Evolutionary conservation across 2,888 invertebrate species (phyloP).

Genomic region (Drosophila affinis): DNA sequence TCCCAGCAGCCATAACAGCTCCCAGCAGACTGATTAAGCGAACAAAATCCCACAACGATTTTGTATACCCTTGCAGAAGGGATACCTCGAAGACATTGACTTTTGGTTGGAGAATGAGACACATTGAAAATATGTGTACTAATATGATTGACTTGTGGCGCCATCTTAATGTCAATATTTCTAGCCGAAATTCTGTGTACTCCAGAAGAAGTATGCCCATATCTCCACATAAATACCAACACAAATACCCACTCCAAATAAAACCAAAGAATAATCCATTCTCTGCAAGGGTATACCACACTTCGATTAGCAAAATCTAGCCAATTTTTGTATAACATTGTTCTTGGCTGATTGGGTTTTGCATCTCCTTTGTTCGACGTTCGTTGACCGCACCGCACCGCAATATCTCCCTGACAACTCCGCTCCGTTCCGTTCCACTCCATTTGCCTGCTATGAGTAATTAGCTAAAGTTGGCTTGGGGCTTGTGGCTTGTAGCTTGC

Average conservation of each 20-base stretch:
- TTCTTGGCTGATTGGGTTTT: slow-evolving; percentile 50
- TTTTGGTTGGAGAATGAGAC: background rate
- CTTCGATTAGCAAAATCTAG: background rate
- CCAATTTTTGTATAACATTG: slow-evolving; percentile 3
- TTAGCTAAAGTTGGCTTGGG: slow-evolving; percentile 52
- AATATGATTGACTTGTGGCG: too few species aligned
- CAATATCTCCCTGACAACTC: slow-evolving; percentile 6
- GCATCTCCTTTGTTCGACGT: slow-evolving; percentile 44
- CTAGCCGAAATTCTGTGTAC: too few species aligned
- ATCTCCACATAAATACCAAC: too few species aligned
- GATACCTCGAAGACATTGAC: slow-evolving; percentile 3
- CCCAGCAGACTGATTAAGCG: slow-evolving; percentile 60
- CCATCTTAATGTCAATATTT: too few species aligned
- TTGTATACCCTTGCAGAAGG: slow-evolving; percentile 28
- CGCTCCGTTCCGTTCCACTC: slow-evolving; percentile 12
- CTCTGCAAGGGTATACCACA: slow-evolving; percentile 12
- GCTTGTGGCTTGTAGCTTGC: slow-evolving; percentile 24
- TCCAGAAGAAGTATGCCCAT: too few species aligned
- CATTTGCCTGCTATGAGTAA: slow-evolving; percentile 55
- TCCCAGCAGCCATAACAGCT: slow-evolving; percentile 51
- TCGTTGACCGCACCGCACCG: slow-evolving; percentile 38
- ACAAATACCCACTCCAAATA: too few species aligned
- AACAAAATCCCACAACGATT: slow-evolving; percentile 36
- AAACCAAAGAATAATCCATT: too few species aligned
- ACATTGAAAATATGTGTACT: too few species aligned